phyloP scores from a whole-genome alignment of 2,797 vertebrate genomes.

The Cirrhinus mrigala region DNA sequence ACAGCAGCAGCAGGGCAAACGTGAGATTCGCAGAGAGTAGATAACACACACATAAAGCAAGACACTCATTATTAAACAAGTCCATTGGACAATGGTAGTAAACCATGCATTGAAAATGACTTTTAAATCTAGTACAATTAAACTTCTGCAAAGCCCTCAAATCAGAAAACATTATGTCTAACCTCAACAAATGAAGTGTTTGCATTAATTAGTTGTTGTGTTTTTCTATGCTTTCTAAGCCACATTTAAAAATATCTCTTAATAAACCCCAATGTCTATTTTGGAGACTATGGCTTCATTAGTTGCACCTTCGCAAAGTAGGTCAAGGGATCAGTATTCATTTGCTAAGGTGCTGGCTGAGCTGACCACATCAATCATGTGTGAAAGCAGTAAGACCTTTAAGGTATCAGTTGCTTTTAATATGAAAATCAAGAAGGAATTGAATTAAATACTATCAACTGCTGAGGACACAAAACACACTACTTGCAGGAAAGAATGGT shows the following conservation, averaged over 20 bases:
- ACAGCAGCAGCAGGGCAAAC: constrained; percentile 52
- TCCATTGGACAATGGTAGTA: background rate
- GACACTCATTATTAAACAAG: constrained; percentile 19
- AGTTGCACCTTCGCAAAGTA: background rate
- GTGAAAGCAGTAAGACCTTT: background rate
- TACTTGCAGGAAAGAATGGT: constrained; percentile 8
- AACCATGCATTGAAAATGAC: background rate
- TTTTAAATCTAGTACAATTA: background rate
- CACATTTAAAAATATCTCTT: background rate
- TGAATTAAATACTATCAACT: constrained; percentile 4
- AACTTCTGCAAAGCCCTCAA: background rate
- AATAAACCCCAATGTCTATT: constrained; percentile 22
- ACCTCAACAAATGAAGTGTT: background rate
- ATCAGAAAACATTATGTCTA: background rate
- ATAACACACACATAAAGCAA: constrained; percentile 27
- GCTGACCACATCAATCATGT: constrained; percentile 2
- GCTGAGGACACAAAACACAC: background rate
- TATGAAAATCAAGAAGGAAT: background rate
- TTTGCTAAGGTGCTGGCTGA: background rate
- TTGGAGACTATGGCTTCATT: background rate
- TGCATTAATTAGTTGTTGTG: background rate
- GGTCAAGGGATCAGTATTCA: constrained; percentile 5
- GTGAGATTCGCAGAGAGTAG: constrained; percentile 36
- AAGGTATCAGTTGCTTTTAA: constrained; percentile 10
- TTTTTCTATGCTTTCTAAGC: background rate